A percentile compares a stretch with the other conserved stretches of the same genome.
phyloP scores from a whole-genome alignment of 2,797 vertebrate species.

The Stomatorhinus walkeri region DNA sequence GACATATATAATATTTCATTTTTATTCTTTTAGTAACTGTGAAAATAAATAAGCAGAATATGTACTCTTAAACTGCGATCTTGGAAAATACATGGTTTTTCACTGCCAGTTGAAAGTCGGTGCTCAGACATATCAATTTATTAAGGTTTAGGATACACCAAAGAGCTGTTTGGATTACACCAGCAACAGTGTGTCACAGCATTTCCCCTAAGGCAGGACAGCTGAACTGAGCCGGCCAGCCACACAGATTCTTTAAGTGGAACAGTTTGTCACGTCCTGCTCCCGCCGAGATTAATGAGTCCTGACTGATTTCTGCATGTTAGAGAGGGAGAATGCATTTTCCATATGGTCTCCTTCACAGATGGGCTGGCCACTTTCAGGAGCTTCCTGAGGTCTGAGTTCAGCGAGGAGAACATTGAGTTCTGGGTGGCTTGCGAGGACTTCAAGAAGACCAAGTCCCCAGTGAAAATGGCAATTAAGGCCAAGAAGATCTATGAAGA shows the following conservation, averaged over 20 bases:
- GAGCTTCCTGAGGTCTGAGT: conserved; percentile 76
- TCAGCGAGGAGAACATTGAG: conserved; percentile 80
- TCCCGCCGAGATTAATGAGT: background rate
- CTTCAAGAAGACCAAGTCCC: conserved; percentile 74
- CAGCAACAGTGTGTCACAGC: background rate
- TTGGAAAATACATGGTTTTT: background rate
- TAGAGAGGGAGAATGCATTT: background rate
- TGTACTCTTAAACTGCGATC: background rate
- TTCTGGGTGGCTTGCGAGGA: conserved; percentile 83
- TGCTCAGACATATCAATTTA: background rate
- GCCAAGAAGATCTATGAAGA: conserved; percentile 77
- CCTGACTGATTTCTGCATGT: background rate
- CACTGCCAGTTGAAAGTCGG: background rate
- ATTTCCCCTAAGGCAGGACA: background rate
- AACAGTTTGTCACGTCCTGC: background rate
- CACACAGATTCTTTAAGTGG: background rate
- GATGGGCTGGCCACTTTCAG: conserved; percentile 71
- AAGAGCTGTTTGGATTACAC: background rate
- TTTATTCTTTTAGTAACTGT: background rate
- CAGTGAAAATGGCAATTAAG: conserved; percentile 59
- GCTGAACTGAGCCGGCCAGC: background rate
- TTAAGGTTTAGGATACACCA: background rate
- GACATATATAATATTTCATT: background rate
- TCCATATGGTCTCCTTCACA: conserved; percentile 37
- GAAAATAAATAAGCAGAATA: background rate